Evolutionary conservation across 2,113 vertebrate genomes (phyloP).

Genomic region (Dermatemys mawii): DNA sequence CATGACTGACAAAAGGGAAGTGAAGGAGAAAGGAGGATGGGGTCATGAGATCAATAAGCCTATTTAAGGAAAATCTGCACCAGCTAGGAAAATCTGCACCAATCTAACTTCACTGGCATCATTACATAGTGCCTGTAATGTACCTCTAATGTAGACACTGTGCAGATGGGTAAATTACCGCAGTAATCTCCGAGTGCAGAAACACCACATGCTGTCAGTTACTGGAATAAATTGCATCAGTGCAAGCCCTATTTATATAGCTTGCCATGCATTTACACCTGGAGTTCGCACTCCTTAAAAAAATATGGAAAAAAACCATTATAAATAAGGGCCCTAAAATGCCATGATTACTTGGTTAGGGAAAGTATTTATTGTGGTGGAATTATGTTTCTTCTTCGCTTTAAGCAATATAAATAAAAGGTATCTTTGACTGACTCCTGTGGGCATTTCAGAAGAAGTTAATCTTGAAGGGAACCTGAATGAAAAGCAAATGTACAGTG

Average conservation of each 20-base stretch:
- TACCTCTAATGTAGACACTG: neutral
- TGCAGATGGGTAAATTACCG: neutral
- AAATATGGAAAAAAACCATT: neutral
- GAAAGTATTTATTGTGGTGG: too few relatives aligned
- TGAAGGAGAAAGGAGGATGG: neutral
- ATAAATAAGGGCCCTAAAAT: neutral
- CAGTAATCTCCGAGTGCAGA: neutral
- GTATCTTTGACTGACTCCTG: too few relatives aligned
- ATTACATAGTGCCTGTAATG: neutral
- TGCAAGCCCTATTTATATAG: neutral
- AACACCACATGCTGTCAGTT: neutral
- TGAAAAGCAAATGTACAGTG: too few relatives aligned
- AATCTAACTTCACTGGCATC: neutral
- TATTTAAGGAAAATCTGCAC: neutral
- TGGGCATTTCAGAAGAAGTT: too few relatives aligned
- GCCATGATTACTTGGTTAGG: too few relatives aligned
- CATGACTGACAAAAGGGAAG: neutral
- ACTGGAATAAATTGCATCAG: neutral
- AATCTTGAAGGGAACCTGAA: too few relatives aligned
- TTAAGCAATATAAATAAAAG: too few relatives aligned
- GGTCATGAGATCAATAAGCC: neutral
- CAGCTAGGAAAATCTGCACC: neutral
- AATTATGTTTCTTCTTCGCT: too few relatives aligned
- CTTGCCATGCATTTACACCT: neutral
- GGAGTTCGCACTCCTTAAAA: neutral